phyloP scores from a whole-genome alignment of 1,140 invertebrate genomes.

The Berghia stephanieae region DNA sequence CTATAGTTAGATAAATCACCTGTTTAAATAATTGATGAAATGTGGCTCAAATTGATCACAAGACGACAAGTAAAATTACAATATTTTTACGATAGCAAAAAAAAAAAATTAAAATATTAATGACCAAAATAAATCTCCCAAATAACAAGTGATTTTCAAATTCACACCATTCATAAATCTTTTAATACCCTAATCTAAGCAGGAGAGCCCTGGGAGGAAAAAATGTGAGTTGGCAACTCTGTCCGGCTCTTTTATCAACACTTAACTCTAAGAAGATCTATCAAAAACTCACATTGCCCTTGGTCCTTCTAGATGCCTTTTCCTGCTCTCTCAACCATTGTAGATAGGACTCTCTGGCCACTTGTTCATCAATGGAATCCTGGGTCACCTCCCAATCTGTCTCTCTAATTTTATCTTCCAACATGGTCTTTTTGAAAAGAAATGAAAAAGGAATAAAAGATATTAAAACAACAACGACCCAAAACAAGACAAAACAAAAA shows the following conservation, averaged over 20 bases:
- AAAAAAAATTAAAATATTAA: constrained; percentile 8
- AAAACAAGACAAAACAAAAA: neutral
- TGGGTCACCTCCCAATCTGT: constrained; percentile 95
- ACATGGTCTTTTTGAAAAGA: constrained; percentile 77
- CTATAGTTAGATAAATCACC: no score
- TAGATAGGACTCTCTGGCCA: constrained; percentile 86
- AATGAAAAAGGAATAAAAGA: constrained; percentile 43
- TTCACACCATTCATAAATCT: no score
- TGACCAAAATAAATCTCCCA: no score
- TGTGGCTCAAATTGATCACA: no score
- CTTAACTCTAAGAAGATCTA: no score
- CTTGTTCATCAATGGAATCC: constrained; percentile 89
- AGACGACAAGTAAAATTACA: no score
- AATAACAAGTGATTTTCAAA: no score
- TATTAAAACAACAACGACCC: neutral
- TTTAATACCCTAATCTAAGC: no score
- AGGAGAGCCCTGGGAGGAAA: no score
- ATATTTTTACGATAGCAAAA: neutral
- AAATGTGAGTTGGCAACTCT: neutral
- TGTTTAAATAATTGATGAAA: no score
- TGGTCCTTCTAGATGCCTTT: constrained; percentile 44
- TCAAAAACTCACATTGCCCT: constrained; percentile 42
- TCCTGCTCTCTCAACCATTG: constrained; percentile 77
- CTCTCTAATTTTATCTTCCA: constrained; percentile 90
- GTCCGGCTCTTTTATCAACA: neutral